phyloP scores from a whole-genome alignment of 2,113 vertebrate species.

The Cacatua alba region DNA sequence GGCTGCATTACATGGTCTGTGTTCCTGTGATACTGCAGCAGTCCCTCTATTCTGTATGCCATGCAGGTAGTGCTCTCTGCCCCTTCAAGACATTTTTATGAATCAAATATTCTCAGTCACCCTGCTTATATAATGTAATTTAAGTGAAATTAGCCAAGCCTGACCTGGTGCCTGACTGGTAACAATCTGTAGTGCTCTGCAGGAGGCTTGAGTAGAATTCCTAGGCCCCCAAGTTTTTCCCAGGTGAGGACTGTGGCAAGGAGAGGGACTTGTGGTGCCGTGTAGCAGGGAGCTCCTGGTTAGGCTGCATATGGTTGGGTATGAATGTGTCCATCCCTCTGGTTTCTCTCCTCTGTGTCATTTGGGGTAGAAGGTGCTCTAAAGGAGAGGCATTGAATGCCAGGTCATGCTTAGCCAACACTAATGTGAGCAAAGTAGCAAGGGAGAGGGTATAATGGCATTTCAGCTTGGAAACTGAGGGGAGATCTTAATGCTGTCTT shows the following conservation, averaged over 20 bases:
- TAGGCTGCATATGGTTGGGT: background rate
- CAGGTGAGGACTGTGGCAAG: background rate
- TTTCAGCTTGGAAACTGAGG: background rate
- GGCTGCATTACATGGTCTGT: accelerated
- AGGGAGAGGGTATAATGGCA: background rate
- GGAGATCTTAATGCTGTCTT: background rate
- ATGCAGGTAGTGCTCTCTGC: background rate
- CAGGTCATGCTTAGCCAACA: background rate
- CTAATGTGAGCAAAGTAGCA: background rate
- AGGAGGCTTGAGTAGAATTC: background rate
- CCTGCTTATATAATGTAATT: background rate
- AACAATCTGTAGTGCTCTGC: background rate
- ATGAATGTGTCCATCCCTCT: background rate
- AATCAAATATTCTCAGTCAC: background rate
- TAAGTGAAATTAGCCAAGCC: background rate
- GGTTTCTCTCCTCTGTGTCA: background rate
- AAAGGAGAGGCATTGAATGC: background rate
- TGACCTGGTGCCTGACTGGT: background rate
- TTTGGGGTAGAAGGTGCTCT: background rate
- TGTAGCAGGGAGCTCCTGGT: background rate
- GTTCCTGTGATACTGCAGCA: background rate
- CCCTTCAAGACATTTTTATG: background rate
- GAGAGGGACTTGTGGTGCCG: background rate
- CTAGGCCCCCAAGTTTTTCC: background rate
- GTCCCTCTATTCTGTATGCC: background rate